These are phyloP conservation scores for Rousettus madagascariensis DNA, from an alignment of 2,797 vertebrate genomes.

Conservation along the genomic window DNA sequence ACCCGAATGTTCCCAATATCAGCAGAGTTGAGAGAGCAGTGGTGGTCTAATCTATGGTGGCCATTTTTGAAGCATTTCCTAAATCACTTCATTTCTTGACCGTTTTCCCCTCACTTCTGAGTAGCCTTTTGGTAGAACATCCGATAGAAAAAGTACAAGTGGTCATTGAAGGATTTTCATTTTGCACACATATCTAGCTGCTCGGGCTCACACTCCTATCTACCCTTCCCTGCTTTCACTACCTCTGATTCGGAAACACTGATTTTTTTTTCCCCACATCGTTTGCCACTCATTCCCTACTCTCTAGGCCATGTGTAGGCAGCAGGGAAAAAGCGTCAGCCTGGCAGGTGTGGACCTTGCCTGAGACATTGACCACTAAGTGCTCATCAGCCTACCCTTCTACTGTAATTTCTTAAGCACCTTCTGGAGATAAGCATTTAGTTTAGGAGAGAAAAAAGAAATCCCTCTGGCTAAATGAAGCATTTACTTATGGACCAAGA, in stretches of 20 bases:
- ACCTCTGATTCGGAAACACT: not conserved
- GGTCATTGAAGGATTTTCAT: not conserved
- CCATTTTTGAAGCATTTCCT: not conserved
- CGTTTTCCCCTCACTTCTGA: not conserved
- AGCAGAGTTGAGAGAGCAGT: not conserved
- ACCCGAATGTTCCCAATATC: not conserved
- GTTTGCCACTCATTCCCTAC: fast-evolving
- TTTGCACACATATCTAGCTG: not conserved
- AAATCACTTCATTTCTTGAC: not conserved
- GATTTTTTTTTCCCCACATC: not conserved
- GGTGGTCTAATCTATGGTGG: not conserved
- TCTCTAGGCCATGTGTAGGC: not conserved
- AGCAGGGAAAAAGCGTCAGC: not conserved
- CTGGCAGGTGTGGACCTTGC: not conserved
- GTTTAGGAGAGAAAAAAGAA: not conserved
- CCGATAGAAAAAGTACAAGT: not conserved
- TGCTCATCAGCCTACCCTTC: not conserved
- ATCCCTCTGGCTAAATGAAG: not conserved
- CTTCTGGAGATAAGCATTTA: not conserved
- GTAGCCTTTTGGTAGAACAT: not conserved
- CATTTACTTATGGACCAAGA: not conserved
- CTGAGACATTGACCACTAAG: fast-evolving
- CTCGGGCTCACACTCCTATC: not conserved
- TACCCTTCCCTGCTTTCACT: not conserved
- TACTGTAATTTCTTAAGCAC: not conserved